Percentiles rank a stretch among this genome's conserved stretches.
phyloP scores from a whole-genome alignment of 2,113 vertebrate species.

The Gymnobelideus leadbeateri region DNA sequence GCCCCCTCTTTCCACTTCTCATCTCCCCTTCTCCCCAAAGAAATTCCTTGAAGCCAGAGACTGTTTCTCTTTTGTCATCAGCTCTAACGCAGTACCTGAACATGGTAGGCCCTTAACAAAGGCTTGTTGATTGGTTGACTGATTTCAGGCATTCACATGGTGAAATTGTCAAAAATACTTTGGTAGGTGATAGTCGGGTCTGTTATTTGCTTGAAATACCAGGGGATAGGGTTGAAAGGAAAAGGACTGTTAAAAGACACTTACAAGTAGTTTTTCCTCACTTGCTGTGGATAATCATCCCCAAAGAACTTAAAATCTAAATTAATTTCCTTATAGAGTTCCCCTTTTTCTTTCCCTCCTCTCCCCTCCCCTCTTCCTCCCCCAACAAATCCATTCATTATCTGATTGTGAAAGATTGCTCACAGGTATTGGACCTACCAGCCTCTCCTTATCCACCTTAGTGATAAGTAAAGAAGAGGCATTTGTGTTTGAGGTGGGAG shows the following conservation, averaged over 20 bases:
- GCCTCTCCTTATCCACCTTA: not conserved
- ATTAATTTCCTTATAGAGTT: not conserved
- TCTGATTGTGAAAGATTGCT: not conserved
- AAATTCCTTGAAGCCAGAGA: not conserved
- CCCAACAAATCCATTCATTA: not conserved
- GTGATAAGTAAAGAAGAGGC: not conserved
- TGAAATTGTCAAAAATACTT: not conserved
- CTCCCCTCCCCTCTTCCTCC: not conserved
- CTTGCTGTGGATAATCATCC: not conserved
- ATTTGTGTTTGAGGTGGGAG: not conserved
- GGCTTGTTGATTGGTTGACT: not conserved
- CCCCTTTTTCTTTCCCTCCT: not conserved
- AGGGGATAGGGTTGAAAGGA: fast-evolving
- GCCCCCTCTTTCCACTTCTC: not conserved
- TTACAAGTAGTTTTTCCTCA: not conserved
- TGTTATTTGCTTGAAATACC: not conserved
- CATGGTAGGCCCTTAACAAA: not conserved
- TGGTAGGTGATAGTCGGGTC: not conserved
- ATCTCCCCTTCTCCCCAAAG: not conserved
- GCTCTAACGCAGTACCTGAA: not conserved
- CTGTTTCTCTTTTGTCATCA: not conserved
- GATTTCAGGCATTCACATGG: not conserved
- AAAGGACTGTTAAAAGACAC: not conserved
- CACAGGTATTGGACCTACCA: no score
- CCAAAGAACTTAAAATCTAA: not conserved